A percentile compares a stretch with the other conserved stretches of the same genome.
These are phyloP conservation scores for Bufo bufo DNA, from an alignment of 2,113 vertebrate genomes.

Conservation along the genomic window DNA sequence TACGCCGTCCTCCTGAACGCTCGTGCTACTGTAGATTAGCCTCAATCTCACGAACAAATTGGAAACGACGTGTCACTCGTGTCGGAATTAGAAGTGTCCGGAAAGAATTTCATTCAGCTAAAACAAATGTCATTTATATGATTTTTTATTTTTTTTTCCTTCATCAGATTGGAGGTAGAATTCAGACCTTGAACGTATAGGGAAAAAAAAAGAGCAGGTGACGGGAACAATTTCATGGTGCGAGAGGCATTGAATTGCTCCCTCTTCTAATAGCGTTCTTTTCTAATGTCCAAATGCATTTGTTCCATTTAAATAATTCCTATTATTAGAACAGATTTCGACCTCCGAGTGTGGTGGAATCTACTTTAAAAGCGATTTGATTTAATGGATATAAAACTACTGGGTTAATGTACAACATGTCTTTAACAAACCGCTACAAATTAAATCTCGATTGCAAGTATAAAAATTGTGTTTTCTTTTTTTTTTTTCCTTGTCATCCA, in stretches of 20 bases:
- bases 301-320: constrained; percentile 60
- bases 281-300: constrained; percentile 58
- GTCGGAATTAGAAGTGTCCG: constrained; percentile 37
- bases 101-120: constrained; percentile 60
- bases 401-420: constrained; percentile 33
- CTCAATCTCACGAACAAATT: constrained; percentile 61
- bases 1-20: constrained; percentile 55
- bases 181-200: constrained; percentile 44
- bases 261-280: constrained; percentile 10
- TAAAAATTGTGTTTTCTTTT: constrained; percentile 39
- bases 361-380: constrained; percentile 56
- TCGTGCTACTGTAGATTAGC: constrained; percentile 57
- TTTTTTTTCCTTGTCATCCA: not conserved
- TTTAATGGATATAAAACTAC: constrained; percentile 53
- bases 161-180: constrained; percentile 38
- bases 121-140: constrained; percentile 57
- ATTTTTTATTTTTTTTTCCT: not conserved
- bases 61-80: constrained; percentile 59
- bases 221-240: constrained; percentile 53
- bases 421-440: constrained; percentile 51
- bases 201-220: constrained; percentile 33
- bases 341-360: constrained; percentile 55
- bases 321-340: constrained; percentile 55
- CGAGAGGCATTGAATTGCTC: constrained; percentile 50
- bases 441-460: constrained; percentile 33